A percentile compares a stretch with the other conserved stretches of the same genome.
Evolutionary conservation across 2,113 vertebrate species (phyloP).

Genomic region (Coturnix japonica): DNA sequence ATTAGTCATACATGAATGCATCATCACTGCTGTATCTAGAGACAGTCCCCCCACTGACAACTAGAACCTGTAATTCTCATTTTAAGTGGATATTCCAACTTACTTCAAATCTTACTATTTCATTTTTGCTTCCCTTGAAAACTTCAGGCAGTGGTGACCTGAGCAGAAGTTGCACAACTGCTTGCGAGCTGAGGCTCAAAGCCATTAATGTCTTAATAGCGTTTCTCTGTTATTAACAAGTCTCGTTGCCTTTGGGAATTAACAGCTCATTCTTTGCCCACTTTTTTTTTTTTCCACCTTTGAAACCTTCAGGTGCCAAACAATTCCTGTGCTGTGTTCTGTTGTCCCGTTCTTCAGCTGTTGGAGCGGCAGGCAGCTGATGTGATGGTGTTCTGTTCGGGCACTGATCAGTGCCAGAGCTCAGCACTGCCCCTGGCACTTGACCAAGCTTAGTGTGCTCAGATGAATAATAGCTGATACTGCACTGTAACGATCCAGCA

Average conservation of each 20-base stretch:
- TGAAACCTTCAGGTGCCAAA: neutral
- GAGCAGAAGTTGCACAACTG: constrained; percentile 36
- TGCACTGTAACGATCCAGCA: neutral
- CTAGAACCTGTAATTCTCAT: neutral
- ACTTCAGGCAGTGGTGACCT: neutral
- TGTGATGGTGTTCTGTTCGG: constrained; percentile 6
- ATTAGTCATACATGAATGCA: neutral
- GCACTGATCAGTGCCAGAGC: neutral
- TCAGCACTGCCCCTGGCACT: constrained; percentile 34
- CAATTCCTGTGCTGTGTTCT: neutral
- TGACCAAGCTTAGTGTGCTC: neutral
- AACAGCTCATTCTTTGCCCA: constrained; percentile 27
- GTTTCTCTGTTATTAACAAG: constrained; percentile 42
- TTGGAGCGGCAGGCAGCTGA: neutral
- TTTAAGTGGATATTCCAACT: neutral
- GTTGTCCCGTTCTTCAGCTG: neutral
- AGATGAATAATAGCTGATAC: constrained; percentile 3
- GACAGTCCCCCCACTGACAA: neutral
- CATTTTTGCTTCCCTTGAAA: neutral
- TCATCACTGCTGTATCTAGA: neutral
- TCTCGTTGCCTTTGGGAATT: constrained; percentile 13
- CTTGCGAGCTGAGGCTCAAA: constrained; percentile 35
- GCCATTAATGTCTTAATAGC: constrained; percentile 29
- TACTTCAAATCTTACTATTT: neutral
- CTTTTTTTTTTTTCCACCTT: neutral